A percentile compares a stretch with the other conserved stretches of the same genome.
Evolutionary conservation across 2,113 vertebrate genomes (phyloP).

Genomic region (Corynorhinus townsendii): DNA sequence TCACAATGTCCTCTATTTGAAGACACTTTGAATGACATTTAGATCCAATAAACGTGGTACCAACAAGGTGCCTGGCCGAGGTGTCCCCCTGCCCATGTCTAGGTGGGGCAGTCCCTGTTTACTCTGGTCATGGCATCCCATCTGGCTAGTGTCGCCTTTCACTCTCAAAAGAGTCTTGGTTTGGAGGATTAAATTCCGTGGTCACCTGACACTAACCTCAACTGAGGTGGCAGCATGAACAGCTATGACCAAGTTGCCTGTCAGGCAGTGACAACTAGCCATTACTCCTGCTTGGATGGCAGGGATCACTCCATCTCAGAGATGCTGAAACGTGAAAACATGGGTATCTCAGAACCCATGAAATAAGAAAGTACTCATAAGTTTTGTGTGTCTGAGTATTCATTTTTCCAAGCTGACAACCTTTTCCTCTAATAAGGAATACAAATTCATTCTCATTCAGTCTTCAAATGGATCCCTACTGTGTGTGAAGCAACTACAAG

Average conservation of each 20-base stretch:
- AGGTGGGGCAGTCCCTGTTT: neutral
- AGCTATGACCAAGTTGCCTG: neutral
- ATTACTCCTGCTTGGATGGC: neutral
- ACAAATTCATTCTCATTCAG: neutral
- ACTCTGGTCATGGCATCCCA: neutral
- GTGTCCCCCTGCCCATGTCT: neutral
- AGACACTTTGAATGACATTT: neutral
- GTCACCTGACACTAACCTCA: neutral
- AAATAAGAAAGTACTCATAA: neutral
- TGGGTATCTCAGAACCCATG: neutral
- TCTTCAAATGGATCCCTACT: neutral
- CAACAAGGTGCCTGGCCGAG: neutral
- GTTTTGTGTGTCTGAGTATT: neutral
- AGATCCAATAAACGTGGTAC: neutral
- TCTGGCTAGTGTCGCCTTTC: neutral
- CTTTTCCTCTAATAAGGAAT: neutral
- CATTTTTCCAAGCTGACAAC: neutral
- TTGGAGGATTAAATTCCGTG: neutral
- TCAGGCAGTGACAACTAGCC: accelerated
- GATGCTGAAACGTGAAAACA: neutral
- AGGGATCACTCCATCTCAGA: neutral
- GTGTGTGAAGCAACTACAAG: neutral
- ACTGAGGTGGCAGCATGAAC: neutral
- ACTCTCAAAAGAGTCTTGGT: neutral
- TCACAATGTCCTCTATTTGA: neutral